Evolutionary conservation across 2,113 vertebrate species (phyloP), one percentile per base, ranked within the genome.

Genomic region (Platichthys stellatus): DNA sequence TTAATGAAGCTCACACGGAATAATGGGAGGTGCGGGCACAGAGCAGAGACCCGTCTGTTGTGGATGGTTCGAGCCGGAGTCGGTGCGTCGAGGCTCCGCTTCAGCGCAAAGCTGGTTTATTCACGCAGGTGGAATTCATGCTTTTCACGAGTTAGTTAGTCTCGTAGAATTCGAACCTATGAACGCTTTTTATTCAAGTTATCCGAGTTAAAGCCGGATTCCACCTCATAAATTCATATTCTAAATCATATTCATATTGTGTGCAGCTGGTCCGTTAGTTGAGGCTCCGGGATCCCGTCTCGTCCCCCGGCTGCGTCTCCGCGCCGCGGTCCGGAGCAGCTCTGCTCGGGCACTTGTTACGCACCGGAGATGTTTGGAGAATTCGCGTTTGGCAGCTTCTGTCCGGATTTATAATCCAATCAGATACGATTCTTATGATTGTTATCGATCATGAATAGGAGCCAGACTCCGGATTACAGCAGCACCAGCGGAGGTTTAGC

Each of bases 321-420:
- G 61, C 38, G 13, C 65, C 14, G 61, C 38, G 13, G 53, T 17
- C 51, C 17, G 51, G 6, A 11, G 40, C 74, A 13, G 23, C 28
- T 1, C 31, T 63, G 21, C 23, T 18, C 31, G 4, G 63, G 87
- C 83, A 88, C 87, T 89, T 86, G 84, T 91, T 89, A 89, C 86
- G 86, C 87, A 60, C 69, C 10, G 35, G 26, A 18, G n/a, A 64
- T 18, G 11, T 63, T 63, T 69, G 10, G 54, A 14, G 10, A 7
- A 1, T 23, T 38, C 11, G 35, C 38, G 13, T 71, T 47, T 20
- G 4, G 21, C 24, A 13, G 40, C 40, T 13, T 13, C 0, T 13
- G 12, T 20, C 7, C 1, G 59, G 17, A 15, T 9, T 1, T 47
- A 21, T 7, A 20, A 26, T 63, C 12, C 20, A 66, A 7, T 26